These are phyloP conservation scores for Hipposideros larvatus DNA, from an alignment of 2,797 vertebrate genomes.

Conservation along the genomic window DNA sequence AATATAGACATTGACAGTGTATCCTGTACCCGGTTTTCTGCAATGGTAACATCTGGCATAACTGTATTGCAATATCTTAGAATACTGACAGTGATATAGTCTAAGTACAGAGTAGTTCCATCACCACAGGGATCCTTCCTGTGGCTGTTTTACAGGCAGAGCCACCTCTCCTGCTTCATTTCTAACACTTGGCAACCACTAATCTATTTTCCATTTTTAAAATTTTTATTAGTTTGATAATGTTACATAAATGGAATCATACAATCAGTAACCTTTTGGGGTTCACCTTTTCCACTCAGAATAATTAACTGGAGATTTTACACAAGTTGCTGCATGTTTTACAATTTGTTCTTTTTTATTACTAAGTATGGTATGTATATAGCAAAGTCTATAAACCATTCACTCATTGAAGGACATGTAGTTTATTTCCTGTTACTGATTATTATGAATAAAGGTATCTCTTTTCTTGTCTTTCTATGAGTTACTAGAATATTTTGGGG, in stretches of 20 bases:
- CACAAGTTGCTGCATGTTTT: background rate
- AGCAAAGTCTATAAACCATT: background rate
- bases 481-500: background rate
- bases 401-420: background rate
- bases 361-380: background rate
- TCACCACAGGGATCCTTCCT: background rate
- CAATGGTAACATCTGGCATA: background rate
- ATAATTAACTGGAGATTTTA: background rate
- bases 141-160: accelerated
- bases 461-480: background rate
- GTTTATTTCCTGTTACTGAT: background rate
- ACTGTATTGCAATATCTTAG: background rate
- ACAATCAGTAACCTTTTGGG: background rate
- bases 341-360: background rate
- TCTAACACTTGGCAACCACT: background rate
- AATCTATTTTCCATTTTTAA: background rate
- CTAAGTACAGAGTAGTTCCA: background rate
- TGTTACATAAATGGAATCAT: background rate
- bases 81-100: accelerated
- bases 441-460: background rate
- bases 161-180: accelerated
- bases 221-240: background rate
- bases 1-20: background rate
- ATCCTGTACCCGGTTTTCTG: background rate
- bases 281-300: background rate